Conservation (phyloP, 2,797 vertebrate genomes). For the Melanotaenia maccullochi region DNA sequence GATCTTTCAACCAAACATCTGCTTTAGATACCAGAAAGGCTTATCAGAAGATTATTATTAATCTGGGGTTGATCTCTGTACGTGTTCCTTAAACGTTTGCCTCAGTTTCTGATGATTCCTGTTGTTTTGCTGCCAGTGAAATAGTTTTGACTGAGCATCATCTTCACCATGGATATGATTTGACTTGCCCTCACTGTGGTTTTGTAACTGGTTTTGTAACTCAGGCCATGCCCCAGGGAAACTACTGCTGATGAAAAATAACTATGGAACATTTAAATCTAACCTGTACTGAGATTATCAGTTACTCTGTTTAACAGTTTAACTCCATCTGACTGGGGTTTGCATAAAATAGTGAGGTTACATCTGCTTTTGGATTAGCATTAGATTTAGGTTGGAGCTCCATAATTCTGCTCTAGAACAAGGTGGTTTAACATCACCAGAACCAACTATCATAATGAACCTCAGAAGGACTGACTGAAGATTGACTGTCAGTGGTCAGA, state of each 20-base stretch:
- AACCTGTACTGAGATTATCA: neutral
- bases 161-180: neutral
- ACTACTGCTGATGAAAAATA: neutral
- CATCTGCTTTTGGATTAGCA: neutral
- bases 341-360: neutral
- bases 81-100: neutral
- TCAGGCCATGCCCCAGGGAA: neutral
- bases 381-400: neutral
- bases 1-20: neutral
- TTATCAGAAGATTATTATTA: conserved; percentile 11
- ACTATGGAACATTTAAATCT: neutral
- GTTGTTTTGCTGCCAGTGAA: neutral
- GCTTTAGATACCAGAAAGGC: neutral
- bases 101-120: neutral
- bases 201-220: neutral
- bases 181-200: neutral
- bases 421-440: too few relatives aligned
- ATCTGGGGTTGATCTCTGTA: conserved; percentile 9
- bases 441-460: too few relatives aligned
- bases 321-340: neutral
- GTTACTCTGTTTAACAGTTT: neutral
- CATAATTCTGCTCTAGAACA: too few relatives aligned
- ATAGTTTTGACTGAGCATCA: neutral
- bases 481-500: too few relatives aligned
- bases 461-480: too few relatives aligned